Percentiles rank a stretch among this genome's conserved stretches.
These are phyloP conservation scores for Pseudachorutes palmiensis DNA, from an alignment of 1,140 invertebrate species.

Conservation along the genomic window DNA sequence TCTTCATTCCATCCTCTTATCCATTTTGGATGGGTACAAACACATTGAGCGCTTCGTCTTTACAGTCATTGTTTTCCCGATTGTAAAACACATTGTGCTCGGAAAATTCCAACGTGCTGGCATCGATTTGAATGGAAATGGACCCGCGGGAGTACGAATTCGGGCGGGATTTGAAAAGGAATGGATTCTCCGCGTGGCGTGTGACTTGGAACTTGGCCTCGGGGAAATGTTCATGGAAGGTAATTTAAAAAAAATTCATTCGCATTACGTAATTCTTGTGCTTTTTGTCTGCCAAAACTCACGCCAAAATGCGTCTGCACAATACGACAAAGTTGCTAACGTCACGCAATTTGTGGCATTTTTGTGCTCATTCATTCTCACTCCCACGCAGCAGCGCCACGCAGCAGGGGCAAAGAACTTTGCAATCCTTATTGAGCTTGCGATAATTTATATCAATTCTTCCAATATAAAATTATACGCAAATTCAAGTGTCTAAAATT, in stretches of 20 bases:
- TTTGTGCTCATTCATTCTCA: no score
- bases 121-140: background rate
- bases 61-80: background rate
- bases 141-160: background rate
- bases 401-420: no score
- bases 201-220: slow-evolving; percentile 14
- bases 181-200: slow-evolving; percentile 8
- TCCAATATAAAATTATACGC: no score
- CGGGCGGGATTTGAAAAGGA: background rate
- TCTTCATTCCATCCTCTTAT: no score
- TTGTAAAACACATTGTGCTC: background rate
- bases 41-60: background rate
- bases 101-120: background rate
- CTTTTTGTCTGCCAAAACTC: background rate
- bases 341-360: no score
- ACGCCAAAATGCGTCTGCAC: no score
- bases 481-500: no score
- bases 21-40: background rate
- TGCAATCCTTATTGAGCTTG: no score
- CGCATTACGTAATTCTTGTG: background rate
- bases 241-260: slow-evolving; percentile 11
- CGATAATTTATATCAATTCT: no score
- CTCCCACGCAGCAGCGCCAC: no score
- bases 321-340: no score
- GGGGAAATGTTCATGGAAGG: slow-evolving; percentile 26